A percentile compares a stretch with the other conserved stretches of the same genome.
Evolutionary conservation across 2,888 invertebrate genomes (phyloP).

Genomic region (Stenoptilia bipunctidactyla): DNA sequence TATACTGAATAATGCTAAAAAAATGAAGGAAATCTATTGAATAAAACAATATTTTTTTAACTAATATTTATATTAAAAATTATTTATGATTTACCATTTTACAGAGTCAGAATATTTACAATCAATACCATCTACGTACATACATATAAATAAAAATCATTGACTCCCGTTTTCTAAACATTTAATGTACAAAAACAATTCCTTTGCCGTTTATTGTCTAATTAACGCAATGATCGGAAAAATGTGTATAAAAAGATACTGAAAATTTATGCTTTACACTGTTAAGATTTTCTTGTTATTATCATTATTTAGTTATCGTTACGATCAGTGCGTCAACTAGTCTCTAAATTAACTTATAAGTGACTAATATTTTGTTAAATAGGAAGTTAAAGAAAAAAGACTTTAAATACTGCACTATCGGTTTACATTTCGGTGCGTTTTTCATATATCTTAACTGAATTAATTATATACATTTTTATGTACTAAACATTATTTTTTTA

Average conservation of each 20-base stretch:
- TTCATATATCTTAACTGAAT: background rate
- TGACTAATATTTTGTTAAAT: slow-evolving; percentile 36
- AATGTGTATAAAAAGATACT: background rate
- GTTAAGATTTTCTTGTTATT: background rate
- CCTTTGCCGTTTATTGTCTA: slow-evolving; percentile 28
- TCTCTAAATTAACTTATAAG: slow-evolving; percentile 18
- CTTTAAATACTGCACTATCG: slow-evolving; percentile 18
- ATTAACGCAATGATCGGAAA: slow-evolving; percentile 30
- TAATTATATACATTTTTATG: slow-evolving; percentile 48
- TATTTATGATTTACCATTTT: slow-evolving; percentile 70
- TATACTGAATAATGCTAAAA: too few species aligned
- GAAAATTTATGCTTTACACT: background rate
- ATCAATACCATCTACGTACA: slow-evolving; percentile 59
- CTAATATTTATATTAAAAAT: slow-evolving; percentile 68
- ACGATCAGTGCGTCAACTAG: slow-evolving; percentile 4
- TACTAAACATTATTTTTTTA: slow-evolving; percentile 28
- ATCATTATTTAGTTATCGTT: background rate
- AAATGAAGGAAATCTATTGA: background rate
- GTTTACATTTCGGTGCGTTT: background rate
- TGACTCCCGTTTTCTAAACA: slow-evolving; percentile 56
- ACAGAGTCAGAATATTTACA: slow-evolving; percentile 66
- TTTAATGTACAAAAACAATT: slow-evolving; percentile 54
- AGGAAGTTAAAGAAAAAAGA: slow-evolving; percentile 32
- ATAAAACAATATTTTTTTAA: slow-evolving; percentile 64
- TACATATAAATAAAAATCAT: slow-evolving; percentile 68